phyloP scores from a whole-genome alignment of 2,888 invertebrate genomes.

The Eulithis prunata region DNA sequence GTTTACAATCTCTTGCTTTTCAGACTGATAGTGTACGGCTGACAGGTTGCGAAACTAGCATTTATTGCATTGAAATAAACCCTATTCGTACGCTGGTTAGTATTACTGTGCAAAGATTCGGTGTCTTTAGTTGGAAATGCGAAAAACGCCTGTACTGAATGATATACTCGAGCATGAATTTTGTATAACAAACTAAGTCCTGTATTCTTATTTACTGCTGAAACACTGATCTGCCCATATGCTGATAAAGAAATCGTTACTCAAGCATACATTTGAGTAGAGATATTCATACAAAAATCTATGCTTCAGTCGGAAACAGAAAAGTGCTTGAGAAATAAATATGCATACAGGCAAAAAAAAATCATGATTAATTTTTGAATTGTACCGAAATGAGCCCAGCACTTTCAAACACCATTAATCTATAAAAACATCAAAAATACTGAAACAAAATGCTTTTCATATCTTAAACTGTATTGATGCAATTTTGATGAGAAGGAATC shows the following conservation, averaged over 20 bases:
- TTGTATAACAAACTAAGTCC: too few species aligned
- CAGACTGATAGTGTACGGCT: background rate
- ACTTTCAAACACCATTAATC: background rate
- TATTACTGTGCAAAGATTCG: conserved; percentile 5
- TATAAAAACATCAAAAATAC: background rate
- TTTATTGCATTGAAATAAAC: conserved; percentile 18
- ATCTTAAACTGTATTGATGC: background rate
- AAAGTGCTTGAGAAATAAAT: too few species aligned
- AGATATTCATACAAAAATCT: too few species aligned
- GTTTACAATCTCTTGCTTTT: conserved; percentile 10
- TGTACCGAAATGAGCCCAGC: background rate
- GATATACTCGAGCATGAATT: too few species aligned
- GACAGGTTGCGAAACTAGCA: conserved; percentile 1
- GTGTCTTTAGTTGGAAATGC: background rate
- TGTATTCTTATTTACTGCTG: too few species aligned
- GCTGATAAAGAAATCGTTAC: too few species aligned
- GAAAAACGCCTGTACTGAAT: too few species aligned
- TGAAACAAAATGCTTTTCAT: background rate
- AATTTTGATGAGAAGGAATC: background rate
- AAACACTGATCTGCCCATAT: too few species aligned
- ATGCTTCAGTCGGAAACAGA: too few species aligned
- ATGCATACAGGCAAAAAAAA: background rate
- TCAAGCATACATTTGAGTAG: too few species aligned
- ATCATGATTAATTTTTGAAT: background rate
- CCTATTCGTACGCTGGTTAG: conserved; percentile 3